Percentiles rank a stretch among this genome's conserved stretches.
These are phyloP conservation scores for Thalassarche chlororhynchos DNA, from an alignment of 2,113 vertebrate species.

Conservation along the genomic window DNA sequence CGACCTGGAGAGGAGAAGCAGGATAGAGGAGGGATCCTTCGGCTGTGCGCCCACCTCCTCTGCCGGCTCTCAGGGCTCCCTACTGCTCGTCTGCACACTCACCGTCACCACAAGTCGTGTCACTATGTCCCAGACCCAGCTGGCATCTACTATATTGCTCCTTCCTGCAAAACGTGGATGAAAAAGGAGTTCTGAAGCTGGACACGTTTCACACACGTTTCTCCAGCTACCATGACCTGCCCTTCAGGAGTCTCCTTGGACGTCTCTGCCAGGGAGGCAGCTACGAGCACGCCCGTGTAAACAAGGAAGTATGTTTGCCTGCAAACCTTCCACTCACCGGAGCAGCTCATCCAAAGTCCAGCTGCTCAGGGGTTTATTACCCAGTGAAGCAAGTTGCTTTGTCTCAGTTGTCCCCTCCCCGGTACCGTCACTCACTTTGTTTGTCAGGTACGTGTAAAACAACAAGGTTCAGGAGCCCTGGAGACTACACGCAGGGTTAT, in stretches of 20 bases:
- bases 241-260: not conserved
- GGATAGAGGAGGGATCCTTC: not conserved
- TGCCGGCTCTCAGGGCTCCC: not conserved
- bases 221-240: not conserved
- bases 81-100: fast-evolving
- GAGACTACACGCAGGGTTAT: not conserved
- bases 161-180: not conserved
- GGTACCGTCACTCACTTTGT: not conserved
- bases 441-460: not conserved
- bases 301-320: not conserved
- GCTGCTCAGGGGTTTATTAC: not conserved
- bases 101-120: fast-evolving
- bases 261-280: not conserved
- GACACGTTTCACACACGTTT: not conserved
- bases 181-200: not conserved
- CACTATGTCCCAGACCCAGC: not conserved
- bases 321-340: not conserved
- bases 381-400: not conserved
- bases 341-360: slow-evolving; percentile 56
- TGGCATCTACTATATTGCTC: not conserved
- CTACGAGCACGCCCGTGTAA: fast-evolving
- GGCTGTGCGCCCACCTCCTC: not conserved
- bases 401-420: not conserved
- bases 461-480: not conserved
- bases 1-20: not conserved